Conservation (phyloP, 2,113 vertebrate genomes). For the Xyrauchen texanus region DNA sequence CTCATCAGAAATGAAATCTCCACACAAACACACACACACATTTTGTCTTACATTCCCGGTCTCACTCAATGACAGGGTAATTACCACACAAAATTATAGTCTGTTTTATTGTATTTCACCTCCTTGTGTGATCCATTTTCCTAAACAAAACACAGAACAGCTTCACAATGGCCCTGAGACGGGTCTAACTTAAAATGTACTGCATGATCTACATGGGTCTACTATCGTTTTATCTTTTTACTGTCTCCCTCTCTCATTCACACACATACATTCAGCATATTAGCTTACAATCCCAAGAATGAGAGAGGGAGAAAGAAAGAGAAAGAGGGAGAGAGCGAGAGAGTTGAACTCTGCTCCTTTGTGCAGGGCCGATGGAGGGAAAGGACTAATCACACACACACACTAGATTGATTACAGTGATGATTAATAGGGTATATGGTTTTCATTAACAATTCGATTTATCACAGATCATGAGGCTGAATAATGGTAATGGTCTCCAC, state of each 20-base stretch:
- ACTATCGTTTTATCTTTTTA: slow-evolving; percentile 8
- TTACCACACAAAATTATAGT: slow-evolving; percentile 26
- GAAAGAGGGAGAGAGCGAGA: slow-evolving; percentile 1
- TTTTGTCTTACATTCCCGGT: not conserved
- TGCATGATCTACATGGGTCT: not conserved
- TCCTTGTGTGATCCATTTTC: slow-evolving; percentile 5
- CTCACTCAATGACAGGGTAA: slow-evolving; percentile 37
- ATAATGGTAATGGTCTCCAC: slow-evolving; percentile 57
- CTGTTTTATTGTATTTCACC: not conserved
- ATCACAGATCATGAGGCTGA: slow-evolving; percentile 52
- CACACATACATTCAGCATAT: not conserved
- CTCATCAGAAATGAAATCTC: slow-evolving; percentile 98
- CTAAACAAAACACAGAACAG: slow-evolving; percentile 22
- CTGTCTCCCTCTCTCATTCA: not conserved
- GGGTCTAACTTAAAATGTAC: not conserved
- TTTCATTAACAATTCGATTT: slow-evolving; percentile 59
- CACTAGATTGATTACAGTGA: slow-evolving; percentile 55
- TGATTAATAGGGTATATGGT: slow-evolving; percentile 56
- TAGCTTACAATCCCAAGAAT: not conserved
- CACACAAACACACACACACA: slow-evolving; percentile 66
- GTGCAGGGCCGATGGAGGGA: slow-evolving; percentile 30
- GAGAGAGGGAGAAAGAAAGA: slow-evolving; percentile 10
- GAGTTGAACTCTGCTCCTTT: slow-evolving; percentile 34
- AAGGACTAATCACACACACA: slow-evolving; percentile 52
- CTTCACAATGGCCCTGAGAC: not conserved